Evolutionary conservation across 2,797 vertebrate species (phyloP), one percentile per base, ranked within the genome.

Genomic region (Tachyglossus aculeatus): DNA sequence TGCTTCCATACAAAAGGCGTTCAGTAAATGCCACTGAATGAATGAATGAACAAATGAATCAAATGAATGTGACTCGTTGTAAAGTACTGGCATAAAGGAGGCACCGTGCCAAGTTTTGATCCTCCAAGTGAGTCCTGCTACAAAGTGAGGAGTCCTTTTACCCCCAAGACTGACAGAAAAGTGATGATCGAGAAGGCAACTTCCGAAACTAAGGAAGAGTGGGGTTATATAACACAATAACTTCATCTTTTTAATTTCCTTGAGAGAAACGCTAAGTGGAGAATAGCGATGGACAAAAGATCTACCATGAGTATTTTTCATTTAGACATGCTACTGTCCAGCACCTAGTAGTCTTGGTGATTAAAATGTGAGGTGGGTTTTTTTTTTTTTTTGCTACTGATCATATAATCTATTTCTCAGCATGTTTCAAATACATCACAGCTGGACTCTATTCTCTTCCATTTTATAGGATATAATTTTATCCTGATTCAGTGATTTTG

Each of bases 351-450:
- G 13, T 51, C 29, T 38, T 19, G 0, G 7, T 6, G 15, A 64
- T 73, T 80, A 71, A 71, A 77, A 74, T 1, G 1, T 16, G 32
- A 52, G n/a, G n/a, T n/a, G n/a, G n/a, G n/a, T n/a, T n/a, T 34
- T 68, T 63, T 2, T 48, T 74, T 66, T 36, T 22, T 24, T 47
- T 40, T 60, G 64, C 73, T 82, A 82, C 41, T 11, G 55, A 54
- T 50, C 58, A 15, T 34, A 19, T 78, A 83, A 71, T 37, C 76
- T 61, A 31, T 16, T 37, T 74, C 73, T 77, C 57, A 55, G 31
- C 54, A 7, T 50, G 56, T 15, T 55, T 69, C 41, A 68, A 32
- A 60, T 53, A n/a, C 6, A n/a, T 74, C 25, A 31, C 39, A 69
- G 76, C 43, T 38, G 4, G 57, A 64, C 38, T 43, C 75, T 16